A percentile compares a stretch with the other conserved stretches of the same genome.
Evolutionary conservation across 2,888 invertebrate species (phyloP).

Genomic region (Conomelus anceps): DNA sequence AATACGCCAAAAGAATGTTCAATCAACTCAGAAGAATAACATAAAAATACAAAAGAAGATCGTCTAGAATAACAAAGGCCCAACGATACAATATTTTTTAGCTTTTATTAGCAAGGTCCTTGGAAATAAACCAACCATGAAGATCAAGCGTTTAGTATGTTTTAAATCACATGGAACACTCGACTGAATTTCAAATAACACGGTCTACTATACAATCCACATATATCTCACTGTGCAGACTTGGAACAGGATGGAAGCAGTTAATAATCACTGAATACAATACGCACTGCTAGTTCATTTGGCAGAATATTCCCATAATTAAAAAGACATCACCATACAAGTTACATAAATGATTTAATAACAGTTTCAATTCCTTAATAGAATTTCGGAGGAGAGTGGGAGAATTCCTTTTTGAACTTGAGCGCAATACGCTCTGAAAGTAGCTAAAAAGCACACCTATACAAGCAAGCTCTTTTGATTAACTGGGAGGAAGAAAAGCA

Average conservation of each 20-base stretch:
- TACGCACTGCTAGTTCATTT: background rate
- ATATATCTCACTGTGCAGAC: background rate
- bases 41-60: background rate
- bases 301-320: background rate
- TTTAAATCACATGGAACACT: background rate
- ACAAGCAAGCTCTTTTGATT: background rate
- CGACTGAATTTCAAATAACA: background rate
- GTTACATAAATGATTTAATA: background rate
- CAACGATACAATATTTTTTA: background rate
- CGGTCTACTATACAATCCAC: background rate
- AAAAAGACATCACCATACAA: background rate
- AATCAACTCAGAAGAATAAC: background rate
- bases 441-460: background rate
- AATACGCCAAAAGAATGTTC: background rate
- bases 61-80: background rate
- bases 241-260: background rate
- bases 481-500: background rate
- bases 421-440: background rate
- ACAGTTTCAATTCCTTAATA: background rate
- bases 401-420: background rate
- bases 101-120: background rate
- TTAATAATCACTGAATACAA: background rate
- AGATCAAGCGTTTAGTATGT: background rate
- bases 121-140: background rate
- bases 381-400: background rate